Conservation (phyloP, 2,888 invertebrate species). For the Agrochola circellaris region DNA sequence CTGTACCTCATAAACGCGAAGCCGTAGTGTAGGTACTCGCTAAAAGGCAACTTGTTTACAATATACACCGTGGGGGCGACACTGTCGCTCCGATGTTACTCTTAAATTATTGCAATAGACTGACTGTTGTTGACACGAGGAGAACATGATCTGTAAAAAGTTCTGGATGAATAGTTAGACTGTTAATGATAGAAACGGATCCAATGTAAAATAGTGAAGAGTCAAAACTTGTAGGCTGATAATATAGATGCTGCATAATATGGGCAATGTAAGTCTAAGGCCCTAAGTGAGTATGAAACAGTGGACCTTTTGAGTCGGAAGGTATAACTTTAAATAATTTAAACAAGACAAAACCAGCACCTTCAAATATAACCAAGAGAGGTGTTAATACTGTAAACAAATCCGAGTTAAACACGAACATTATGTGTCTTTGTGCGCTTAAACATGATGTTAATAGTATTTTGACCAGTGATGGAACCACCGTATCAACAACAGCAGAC, state of each 20-base stretch:
- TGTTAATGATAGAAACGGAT: neutral
- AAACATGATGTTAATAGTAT: neutral
- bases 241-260: neutral
- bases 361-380: neutral
- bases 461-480: neutral
- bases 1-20: conserved; percentile 64
- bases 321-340: neutral
- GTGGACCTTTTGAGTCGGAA: neutral
- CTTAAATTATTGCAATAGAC: conserved; percentile 45
- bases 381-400: neutral
- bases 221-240: too few relatives aligned
- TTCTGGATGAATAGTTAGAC: neutral
- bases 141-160: neutral
- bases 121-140: conserved; percentile 34
- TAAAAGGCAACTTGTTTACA: conserved; percentile 81
- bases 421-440: neutral
- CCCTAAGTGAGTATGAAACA: neutral
- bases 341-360: neutral
- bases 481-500: conserved; percentile 40
- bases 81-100: conserved; percentile 41
- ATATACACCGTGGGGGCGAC: conserved; percentile 58
- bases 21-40: conserved; percentile 76
- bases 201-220: neutral
- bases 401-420: neutral
- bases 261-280: neutral